Percentiles rank a stretch among this genome's conserved stretches.
Evolutionary conservation across 1,140 invertebrate genomes (phyloP).

Genomic region (Leptopilina boulardi): DNA sequence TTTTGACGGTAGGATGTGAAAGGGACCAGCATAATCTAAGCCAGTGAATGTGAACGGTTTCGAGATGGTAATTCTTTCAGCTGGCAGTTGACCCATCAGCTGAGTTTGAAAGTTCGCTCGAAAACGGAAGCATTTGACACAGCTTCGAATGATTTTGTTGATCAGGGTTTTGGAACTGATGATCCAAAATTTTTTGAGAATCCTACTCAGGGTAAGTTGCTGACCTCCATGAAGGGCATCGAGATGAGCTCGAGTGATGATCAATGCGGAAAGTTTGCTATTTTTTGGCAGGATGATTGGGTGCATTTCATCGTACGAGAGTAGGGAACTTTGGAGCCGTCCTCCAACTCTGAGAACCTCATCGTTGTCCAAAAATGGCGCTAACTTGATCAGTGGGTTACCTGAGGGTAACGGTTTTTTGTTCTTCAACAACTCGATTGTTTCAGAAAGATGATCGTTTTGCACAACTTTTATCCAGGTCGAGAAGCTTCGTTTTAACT

Average conservation of each 20-base stretch:
- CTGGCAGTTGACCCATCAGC: no score
- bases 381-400: not conserved
- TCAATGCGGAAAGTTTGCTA: slow-evolving; percentile 46
- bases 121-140: slow-evolving; percentile 58
- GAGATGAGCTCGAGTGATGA: slow-evolving; percentile 49
- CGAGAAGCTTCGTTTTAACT: not conserved
- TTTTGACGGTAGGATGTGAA: no score
- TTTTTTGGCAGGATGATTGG: slow-evolving; percentile 56
- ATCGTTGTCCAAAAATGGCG: slow-evolving; percentile 38
- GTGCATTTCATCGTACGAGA: slow-evolving; percentile 50
- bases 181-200: slow-evolving; percentile 53
- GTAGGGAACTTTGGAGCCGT: slow-evolving; percentile 48
- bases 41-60: no score
- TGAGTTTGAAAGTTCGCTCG: slow-evolving; percentile 51
- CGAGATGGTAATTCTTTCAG: no score
- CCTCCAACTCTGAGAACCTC: slow-evolving; percentile 55
- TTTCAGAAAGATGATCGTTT: not conserved
- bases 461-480: not conserved
- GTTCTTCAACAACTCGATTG: not conserved
- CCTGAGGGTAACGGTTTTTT: not conserved
- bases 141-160: slow-evolving; percentile 50
- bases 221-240: slow-evolving; percentile 51
- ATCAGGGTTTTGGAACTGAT: slow-evolving; percentile 47
- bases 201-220: slow-evolving; percentile 22
- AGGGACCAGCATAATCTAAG: no score